Conservation (phyloP, 2,888 invertebrate species). For the Nebria salina region DNA sequence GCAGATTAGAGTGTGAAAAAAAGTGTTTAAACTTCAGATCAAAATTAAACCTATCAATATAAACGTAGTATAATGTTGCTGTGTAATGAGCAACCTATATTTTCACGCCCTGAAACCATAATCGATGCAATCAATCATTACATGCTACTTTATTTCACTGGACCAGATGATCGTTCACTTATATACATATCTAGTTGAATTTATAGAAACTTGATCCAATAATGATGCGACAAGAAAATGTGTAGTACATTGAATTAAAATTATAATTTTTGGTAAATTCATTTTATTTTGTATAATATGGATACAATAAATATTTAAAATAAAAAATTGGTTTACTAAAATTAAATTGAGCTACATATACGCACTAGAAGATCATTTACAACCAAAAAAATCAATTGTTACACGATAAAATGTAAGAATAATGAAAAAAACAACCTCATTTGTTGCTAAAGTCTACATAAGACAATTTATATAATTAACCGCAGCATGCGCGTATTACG, state of each 20-base stretch:
- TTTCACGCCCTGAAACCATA: constrained; percentile 24
- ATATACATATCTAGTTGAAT: too few relatives aligned
- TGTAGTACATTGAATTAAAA: neutral
- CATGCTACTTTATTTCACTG: constrained; percentile 4
- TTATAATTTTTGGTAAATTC: neutral
- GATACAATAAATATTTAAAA: too few relatives aligned
- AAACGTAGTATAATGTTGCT: neutral
- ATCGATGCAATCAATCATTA: neutral
- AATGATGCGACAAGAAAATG: neutral
- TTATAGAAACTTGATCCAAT: neutral
- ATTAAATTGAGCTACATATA: neutral
- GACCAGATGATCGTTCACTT: neutral
- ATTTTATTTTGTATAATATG: neutral
- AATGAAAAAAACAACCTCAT: neutral
- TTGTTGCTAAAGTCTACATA: neutral
- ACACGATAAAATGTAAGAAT: neutral
- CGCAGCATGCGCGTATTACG: neutral
- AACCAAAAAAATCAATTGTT: neutral
- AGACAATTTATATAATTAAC: neutral
- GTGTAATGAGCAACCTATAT: constrained; percentile 22
- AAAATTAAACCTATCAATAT: neutral
- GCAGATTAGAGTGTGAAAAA: too few relatives aligned
- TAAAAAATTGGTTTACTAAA: too few relatives aligned
- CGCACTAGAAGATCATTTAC: neutral
- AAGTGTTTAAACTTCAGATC: too few relatives aligned